Base-by-base conservation (phyloP, 2,888 invertebrate species). In the Aphelenchoides bicaudatus region DNA sequence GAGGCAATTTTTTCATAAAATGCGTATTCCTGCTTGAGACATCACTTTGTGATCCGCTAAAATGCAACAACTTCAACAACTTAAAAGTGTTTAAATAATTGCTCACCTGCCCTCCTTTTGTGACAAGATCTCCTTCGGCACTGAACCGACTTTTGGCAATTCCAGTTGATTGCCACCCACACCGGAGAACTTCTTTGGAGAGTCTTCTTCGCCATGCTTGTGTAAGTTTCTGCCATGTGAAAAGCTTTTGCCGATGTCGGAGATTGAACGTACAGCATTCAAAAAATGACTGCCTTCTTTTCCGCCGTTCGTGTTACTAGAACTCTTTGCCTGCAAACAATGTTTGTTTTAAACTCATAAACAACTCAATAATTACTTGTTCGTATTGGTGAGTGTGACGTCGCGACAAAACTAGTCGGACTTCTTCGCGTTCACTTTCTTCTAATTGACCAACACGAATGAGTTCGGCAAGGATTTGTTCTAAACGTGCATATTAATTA, bases 1-100 rank as follows among this genome's bases (percentile, higher is more conserved):
- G 86, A 13, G 96, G 96, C 80, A 98, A 90, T 83, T 98, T 98
- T 63, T 90, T 85, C 90, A 93, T 90, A 78, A 93, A 93, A 71
- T 91, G 85, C 56, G 88, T 87, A 79, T 93, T 93, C 65, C 87
- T 86, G 53, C 71, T 70, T 1, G 34, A 47, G 25, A 51, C 52
- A 30, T 51, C 52, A 13, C 25, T 25, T 1, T 59, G 4, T 5
- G 55, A 54, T 2, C 55, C 55, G 43, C n/a, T n/a, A n/a, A n/a
- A n/a, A n/a, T n/a, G n/a, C n/a, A n/a, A n/a, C n/a, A n/a, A n/a
- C n/a, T n/a, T n/a, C n/a, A n/a, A n/a, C n/a, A n/a, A n/a, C n/a
- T n/a, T n/a, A n/a, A n/a, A n/a, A n/a, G n/a, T n/a, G n/a, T n/a
- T n/a, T n/a, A n/a, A n/a, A n/a, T n/a, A n/a, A n/a, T n/a, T n/a